These are phyloP conservation scores for Cryptocephalus primarius DNA, from an alignment of 2,888 invertebrate species.

Conservation along the genomic window DNA sequence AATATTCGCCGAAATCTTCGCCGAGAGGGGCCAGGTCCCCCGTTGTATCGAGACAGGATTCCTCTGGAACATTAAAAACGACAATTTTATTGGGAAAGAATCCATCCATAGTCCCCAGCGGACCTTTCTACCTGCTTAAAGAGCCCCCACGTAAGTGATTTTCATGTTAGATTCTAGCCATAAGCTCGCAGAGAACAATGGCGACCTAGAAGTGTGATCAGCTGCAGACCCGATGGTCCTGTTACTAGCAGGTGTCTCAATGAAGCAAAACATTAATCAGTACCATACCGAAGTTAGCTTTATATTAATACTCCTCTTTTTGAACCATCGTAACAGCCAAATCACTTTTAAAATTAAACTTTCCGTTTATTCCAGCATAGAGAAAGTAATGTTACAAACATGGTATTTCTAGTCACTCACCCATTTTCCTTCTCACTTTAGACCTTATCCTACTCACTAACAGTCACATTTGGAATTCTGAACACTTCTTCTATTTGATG, in stretches of 20 bases:
- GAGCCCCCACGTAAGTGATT: slow-evolving; percentile 69
- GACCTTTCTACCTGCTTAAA: slow-evolving; percentile 97
- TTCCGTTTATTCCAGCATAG: too few relatives aligned
- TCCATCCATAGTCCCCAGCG: slow-evolving; percentile 93
- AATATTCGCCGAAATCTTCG: slow-evolving; percentile 91
- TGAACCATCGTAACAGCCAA: too few relatives aligned
- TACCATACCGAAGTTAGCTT: too few relatives aligned
- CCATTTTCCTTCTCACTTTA: neutral
- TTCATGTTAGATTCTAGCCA: neutral
- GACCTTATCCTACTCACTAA: too few relatives aligned
- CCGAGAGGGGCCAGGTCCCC: slow-evolving; percentile 90
- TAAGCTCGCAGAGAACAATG: neutral
- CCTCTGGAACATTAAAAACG: slow-evolving; percentile 93
- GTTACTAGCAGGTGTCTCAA: too few relatives aligned
- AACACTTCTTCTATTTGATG: neutral
- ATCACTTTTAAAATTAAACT: too few relatives aligned
- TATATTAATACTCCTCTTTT: too few relatives aligned
- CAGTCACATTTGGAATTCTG: neutral
- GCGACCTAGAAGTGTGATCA: too few relatives aligned
- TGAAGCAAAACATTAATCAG: too few relatives aligned
- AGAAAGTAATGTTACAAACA: neutral
- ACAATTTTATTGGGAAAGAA: slow-evolving; percentile 96
- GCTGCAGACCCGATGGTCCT: too few relatives aligned
- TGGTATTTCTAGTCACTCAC: neutral
- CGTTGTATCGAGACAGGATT: slow-evolving; percentile 91